Conservation (phyloP, 1,140 invertebrate genomes). For the Paraescarpia echinospica region DNA sequence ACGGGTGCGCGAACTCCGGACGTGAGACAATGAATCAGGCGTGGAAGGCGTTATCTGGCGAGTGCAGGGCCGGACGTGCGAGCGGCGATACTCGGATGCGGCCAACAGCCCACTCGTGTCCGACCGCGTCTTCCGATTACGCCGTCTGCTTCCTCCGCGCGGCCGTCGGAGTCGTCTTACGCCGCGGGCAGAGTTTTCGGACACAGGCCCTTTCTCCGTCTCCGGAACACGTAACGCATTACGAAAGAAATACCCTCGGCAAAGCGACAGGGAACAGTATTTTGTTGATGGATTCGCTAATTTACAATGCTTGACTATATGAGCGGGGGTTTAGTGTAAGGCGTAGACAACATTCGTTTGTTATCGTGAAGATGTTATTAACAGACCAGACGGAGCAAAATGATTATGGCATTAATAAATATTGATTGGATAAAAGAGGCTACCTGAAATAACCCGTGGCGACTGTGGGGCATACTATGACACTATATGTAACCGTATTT, state of each 20-base stretch:
- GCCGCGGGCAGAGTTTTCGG: not conserved
- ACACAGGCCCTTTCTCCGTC: not conserved
- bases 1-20: not conserved
- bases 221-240: not conserved
- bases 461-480: no score
- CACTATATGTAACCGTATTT: no score
- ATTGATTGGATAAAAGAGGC: no score
- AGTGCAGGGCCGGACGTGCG: not conserved
- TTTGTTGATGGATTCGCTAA: not conserved
- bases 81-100: not conserved
- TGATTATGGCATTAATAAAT: not conserved
- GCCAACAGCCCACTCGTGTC: not conserved
- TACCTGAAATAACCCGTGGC: no score
- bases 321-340: not conserved
- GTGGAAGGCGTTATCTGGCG: not conserved
- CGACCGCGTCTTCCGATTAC: not conserved
- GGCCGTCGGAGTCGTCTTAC: not conserved
- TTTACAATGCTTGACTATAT: not conserved
- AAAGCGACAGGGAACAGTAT: not conserved
- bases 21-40: not conserved
- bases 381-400: not conserved
- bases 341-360: not conserved
- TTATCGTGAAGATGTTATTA: not conserved
- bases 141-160: not conserved
- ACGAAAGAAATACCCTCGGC: no score